Evolutionary conservation across 2,888 invertebrate species (phyloP).

Genomic region (Euplagia quadripunctaria): DNA sequence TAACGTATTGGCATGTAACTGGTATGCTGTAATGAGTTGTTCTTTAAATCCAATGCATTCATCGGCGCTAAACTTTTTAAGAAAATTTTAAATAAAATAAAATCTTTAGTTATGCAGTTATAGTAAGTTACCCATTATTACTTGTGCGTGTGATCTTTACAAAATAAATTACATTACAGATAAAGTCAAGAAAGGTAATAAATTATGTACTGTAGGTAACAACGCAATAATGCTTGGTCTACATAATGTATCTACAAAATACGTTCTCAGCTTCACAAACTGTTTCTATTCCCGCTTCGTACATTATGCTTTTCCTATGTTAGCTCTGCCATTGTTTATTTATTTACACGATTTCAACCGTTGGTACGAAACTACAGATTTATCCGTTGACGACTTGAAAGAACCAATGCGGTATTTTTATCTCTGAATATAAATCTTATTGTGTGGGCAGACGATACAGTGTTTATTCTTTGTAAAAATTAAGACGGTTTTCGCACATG

Average conservation of each 20-base stretch:
- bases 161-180: no score
- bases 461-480: slow-evolving; percentile 72
- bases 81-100: no score
- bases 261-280: slow-evolving; percentile 7
- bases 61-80: no score
- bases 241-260: slow-evolving; percentile 14
- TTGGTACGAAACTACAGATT: slow-evolving; percentile 51
- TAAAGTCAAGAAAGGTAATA: background rate
- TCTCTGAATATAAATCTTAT: slow-evolving; percentile 79
- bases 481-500: slow-evolving; percentile 56
- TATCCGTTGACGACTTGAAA: slow-evolving; percentile 67
- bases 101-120: no score
- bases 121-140: no score
- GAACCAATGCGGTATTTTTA: slow-evolving; percentile 78
- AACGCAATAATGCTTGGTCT: slow-evolving; percentile 20
- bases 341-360: slow-evolving; percentile 51
- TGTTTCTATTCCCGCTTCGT: slow-evolving; percentile 26
- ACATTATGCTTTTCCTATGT: slow-evolving; percentile 37
- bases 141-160: no score
- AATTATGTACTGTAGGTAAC: background rate
- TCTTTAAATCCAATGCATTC: no score
- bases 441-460: slow-evolving; percentile 72
- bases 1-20: no score
- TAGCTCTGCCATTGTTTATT: slow-evolving; percentile 58
- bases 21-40: no score